Evolutionary conservation across 2,888 invertebrate genomes (phyloP).

Genomic region (Standfussiana lucernea): DNA sequence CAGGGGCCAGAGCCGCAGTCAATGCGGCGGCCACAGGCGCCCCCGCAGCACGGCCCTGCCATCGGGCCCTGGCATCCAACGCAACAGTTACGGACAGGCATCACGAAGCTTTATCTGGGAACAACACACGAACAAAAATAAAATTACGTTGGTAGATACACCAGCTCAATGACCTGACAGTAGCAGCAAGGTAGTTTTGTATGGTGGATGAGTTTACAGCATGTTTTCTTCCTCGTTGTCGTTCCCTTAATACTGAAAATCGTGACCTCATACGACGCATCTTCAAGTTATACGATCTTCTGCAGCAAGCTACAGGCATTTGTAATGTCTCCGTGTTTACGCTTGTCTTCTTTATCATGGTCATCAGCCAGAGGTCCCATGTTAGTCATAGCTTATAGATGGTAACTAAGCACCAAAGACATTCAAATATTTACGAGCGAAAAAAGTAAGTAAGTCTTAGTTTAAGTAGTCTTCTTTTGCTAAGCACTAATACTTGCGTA

Average conservation of each 20-base stretch:
- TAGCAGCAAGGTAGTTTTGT: background rate
- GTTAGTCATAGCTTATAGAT: background rate
- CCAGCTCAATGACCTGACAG: background rate
- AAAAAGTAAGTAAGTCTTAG: no score
- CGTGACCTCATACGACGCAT: background rate
- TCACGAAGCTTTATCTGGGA: conserved; percentile 65
- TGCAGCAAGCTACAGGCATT: background rate
- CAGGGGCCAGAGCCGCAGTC: conserved; percentile 79
- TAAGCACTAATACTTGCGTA: no score
- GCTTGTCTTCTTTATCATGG: background rate
- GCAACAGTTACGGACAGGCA: conserved; percentile 88
- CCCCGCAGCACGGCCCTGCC: conserved; percentile 77
- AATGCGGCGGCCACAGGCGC: conserved; percentile 70
- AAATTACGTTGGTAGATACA: background rate
- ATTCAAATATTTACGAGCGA: no score
- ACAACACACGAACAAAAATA: background rate
- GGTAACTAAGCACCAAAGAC: background rate
- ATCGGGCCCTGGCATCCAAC: conserved; percentile 83
- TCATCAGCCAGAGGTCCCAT: background rate
- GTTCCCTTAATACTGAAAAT: background rate
- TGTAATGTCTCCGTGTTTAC: background rate
- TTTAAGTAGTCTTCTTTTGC: no score
- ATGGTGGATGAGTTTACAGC: no score
- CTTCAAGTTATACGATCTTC: background rate
- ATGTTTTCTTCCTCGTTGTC: background rate